Percentiles rank a stretch among this genome's conserved stretches.
Conservation (phyloP, 2,888 invertebrate genomes). For the Parasteatoda lunata region DNA sequence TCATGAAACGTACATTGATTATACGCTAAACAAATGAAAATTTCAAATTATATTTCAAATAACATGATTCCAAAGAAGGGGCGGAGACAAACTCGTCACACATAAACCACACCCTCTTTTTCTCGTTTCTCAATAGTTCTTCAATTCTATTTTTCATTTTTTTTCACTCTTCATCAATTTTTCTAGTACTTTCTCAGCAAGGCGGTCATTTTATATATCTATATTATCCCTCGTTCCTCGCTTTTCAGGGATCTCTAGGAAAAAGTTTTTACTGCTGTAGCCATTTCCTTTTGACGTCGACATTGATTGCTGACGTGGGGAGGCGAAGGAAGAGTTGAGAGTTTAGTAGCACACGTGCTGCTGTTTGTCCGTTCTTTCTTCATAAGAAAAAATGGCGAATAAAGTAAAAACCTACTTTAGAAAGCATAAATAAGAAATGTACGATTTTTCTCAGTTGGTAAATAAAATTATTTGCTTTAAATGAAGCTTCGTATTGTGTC, state of each 20-base stretch:
- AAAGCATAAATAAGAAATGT: no score
- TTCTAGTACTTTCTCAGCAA: conserved; percentile 26
- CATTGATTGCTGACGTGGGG: conserved; percentile 32
- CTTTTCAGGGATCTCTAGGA: background rate
- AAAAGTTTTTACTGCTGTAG: background rate
- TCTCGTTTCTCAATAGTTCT: background rate
- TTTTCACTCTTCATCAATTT: conserved; percentile 33
- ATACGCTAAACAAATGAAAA: no score
- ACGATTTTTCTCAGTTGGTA: no score
- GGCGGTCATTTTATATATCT: conserved; percentile 11
- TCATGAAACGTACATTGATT: no score
- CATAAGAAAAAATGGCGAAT: background rate
- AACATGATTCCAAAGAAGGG: background rate
- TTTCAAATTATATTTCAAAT: no score
- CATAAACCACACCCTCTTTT: background rate
- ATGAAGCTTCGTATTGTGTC: no score
- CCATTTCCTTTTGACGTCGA: conserved; percentile 28
- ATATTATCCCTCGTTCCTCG: conserved; percentile 5
- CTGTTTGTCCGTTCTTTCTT: background rate
- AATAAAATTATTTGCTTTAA: no score
- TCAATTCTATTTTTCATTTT: conserved; percentile 21
- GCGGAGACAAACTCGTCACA: background rate
- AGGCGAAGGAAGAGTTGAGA: background rate
- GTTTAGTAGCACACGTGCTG: conserved; percentile 17
- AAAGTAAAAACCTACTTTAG: background rate